These are phyloP conservation scores for Agrotis puta DNA, from an alignment of 2,888 invertebrate species.

Conservation along the genomic window DNA sequence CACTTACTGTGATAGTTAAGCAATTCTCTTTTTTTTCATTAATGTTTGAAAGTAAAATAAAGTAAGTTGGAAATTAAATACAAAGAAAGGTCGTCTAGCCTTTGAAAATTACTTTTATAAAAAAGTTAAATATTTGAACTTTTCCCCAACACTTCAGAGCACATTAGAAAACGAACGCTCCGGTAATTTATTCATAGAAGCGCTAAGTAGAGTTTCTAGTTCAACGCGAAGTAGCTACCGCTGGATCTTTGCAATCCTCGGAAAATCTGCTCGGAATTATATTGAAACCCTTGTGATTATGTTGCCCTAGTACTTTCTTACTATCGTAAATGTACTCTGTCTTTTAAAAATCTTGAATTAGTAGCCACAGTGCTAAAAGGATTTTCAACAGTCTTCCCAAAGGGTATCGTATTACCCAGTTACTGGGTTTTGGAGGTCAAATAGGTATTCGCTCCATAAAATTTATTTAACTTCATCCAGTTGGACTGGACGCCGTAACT, in stretches of 20 bases:
- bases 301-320: neutral
- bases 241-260: slow-evolving; percentile 39
- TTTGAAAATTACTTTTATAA: slow-evolving; percentile 16
- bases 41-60: too few species aligned
- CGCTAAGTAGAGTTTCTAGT: slow-evolving; percentile 54
- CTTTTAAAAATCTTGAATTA: neutral
- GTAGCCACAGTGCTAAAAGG: too few species aligned
- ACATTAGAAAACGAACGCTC: slow-evolving; percentile 48
- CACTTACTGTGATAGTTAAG: too few species aligned
- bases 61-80: neutral
- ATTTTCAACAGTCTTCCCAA: too few species aligned
- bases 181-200: slow-evolving; percentile 52
- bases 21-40: too few species aligned
- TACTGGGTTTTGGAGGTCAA: too few species aligned
- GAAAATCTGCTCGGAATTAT: slow-evolving; percentile 49
- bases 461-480: too few species aligned
- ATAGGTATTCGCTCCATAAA: too few species aligned
- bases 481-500: too few species aligned
- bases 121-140: slow-evolving; percentile 15
- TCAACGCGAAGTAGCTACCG: slow-evolving; percentile 30
- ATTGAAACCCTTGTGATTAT: slow-evolving; percentile 17
- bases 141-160: slow-evolving; percentile 33
- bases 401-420: too few species aligned
- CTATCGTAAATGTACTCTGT: neutral
- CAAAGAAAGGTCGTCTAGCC: neutral